These are phyloP conservation scores for Scolopax rusticola DNA, from an alignment of 2,797 vertebrate genomes.

Conservation along the genomic window DNA sequence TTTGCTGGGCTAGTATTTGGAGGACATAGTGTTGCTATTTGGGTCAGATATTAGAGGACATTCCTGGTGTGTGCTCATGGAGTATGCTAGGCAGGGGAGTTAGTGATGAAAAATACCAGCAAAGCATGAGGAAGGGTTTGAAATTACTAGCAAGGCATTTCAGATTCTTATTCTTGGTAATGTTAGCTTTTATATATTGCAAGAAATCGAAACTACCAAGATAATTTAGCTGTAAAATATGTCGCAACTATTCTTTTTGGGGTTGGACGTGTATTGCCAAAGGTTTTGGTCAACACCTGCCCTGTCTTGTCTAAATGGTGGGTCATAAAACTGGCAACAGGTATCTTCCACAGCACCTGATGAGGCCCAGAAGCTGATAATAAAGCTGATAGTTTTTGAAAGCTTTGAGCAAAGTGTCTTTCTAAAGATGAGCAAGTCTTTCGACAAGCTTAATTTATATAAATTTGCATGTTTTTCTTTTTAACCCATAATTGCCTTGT, in stretches of 20 bases:
- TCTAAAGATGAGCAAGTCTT: background rate
- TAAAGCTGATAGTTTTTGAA: background rate
- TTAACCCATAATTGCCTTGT: background rate
- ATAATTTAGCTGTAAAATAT: background rate
- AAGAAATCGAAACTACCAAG: background rate
- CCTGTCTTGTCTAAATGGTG: background rate
- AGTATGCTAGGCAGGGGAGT: background rate
- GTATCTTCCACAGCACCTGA: fast-evolving
- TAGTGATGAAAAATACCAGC: background rate
- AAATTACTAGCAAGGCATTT: background rate
- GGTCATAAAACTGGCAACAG: background rate
- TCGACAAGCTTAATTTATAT: background rate
- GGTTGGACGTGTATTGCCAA: background rate
- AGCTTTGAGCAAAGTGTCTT: background rate
- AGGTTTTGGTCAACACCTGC: background rate
- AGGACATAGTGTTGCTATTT: background rate
- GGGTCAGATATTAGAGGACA: background rate
- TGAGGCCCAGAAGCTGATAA: background rate
- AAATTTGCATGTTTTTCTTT: background rate
- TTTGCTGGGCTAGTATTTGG: background rate
- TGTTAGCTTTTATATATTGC: background rate
- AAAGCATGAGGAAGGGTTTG: background rate
- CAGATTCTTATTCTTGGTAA: background rate
- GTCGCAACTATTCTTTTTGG: background rate
- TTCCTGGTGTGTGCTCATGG: background rate